Base-by-base conservation (phyloP, 2,797 vertebrate species). In the Galaxias olidus region DNA sequence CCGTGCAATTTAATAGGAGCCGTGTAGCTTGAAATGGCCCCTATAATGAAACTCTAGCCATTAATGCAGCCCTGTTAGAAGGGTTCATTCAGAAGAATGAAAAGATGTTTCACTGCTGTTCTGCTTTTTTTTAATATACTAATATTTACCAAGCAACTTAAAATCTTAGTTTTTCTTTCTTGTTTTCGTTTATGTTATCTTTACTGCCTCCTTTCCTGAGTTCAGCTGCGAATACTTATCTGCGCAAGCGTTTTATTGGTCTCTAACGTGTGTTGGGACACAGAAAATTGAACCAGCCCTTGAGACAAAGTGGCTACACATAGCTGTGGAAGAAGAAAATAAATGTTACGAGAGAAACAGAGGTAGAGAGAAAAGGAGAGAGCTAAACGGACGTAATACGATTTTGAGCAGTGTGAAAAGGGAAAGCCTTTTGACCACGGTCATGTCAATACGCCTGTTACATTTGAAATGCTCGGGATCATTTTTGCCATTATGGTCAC, bases 71-170 rank as follows among this genome's bases (percentile, higher is more conserved):
- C 77, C 84, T 77, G 78, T 89, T 83, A 79, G 79, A 59, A 68
- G 59, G 20, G 81, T 88, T 83, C 72, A 87, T 84, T 84, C 73
- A 73, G 54, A 75, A 79, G 76, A 81, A 88, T 84, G 80, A 87
- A 91, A 87, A 87, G 85, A 88, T 81, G 76, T 89, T 90, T 90
- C 86, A 87, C 82, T 86, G 80, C 84, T 79, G 76, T 84, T 83
- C 84, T 89, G 89, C 84, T 87, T 90, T 91, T 91, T 90, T 90
- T 89, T n/a, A n/a, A 87, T 87, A 76, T 82, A 89, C 88, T 86
- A 69, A 78, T 74, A 90, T 90, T 89, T 84, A 88, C 79, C 80
- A 78, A 80, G 30, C 30, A 66, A 66, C 79, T 86, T 69, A 57
- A 73, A 61, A 53, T 53, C 72, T 81, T 80, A 81, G 71, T 73